Base-by-base conservation (phyloP, 1,140 invertebrate genomes). In the Drosophila nigromelanica region DNA sequence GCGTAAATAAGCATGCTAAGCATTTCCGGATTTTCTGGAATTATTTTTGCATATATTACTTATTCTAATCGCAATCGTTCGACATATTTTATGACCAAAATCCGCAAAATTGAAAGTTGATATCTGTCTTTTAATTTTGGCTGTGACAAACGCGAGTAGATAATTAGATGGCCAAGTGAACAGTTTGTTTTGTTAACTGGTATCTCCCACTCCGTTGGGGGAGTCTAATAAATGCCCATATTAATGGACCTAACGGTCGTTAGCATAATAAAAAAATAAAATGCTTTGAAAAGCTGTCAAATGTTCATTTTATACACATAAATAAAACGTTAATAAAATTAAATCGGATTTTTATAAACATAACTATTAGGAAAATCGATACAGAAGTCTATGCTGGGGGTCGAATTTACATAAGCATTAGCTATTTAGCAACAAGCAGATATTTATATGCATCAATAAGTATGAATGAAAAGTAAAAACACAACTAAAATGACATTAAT, bases 251-350 rank as follows among this genome's bases (percentile, higher is more conserved):
- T 66, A 48, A 72, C 18, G 11, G 35, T 85, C 62, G 85, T 86
- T 85, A 81, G 78, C 70, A 81, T 85, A 78, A 70, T 55, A 37
- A n/a, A n/a, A n/a, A n/a, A 70, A 75, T 81, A 73, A 7, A 33
- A 21, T 27, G 48, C 15, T 12, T 37, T 27, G 15, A 18, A 59
- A 59, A 80, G 66, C 63, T 75, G 78, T 78, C 74, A 62, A 60
- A 71, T 54, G 35, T n/a, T 27, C 14, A 55, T 48, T 64, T 64
- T 61, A 75, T 71, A 39, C 45, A 35, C 74, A 87, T 87, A 81
- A 81, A 85, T 75, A 78, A 78, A 68, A 43, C 47, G 50, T 42
- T 56, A 78, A 72, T 85, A 81, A 81, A 80, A 66, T 76, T 51
- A 66, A 74, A 77, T 58, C 55, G 14, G 39, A 67, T 15, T 73